Conservation (phyloP, 2,888 invertebrate genomes). For the Drosophila recens region DNA sequence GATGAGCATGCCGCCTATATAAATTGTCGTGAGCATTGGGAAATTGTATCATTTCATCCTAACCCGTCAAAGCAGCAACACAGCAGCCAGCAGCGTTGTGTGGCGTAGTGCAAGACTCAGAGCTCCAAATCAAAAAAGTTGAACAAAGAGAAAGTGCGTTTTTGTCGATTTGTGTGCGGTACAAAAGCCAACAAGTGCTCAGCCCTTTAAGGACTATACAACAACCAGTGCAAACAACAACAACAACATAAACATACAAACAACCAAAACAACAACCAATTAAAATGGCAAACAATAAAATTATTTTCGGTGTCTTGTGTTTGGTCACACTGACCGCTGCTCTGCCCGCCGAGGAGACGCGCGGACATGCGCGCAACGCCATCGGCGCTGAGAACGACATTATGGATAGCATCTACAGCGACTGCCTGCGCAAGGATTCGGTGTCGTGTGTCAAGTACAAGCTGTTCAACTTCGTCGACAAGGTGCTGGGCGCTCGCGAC, state of each 20-base stretch:
- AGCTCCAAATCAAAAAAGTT: conserved; percentile 33
- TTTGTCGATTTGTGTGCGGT: conserved; percentile 64
- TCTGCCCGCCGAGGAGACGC: conserved; percentile 90
- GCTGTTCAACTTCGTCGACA: conserved; percentile 94
- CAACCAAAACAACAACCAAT: conserved; percentile 28
- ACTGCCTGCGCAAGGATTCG: conserved; percentile 93
- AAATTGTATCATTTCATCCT: conserved; percentile 86
- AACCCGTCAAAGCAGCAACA: conserved; percentile 85
- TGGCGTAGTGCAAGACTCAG: conserved; percentile 63
- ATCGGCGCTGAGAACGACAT: conserved; percentile 90
- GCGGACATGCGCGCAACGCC: conserved; percentile 87
- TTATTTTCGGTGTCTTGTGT: conserved; percentile 86
- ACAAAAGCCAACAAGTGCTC: conserved; percentile 49
- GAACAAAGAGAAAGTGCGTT: conserved; percentile 76
- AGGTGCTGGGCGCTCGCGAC: conserved; percentile 92
- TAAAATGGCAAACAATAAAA: conserved; percentile 86
- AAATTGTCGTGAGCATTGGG: conserved; percentile 85
- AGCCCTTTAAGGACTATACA: conserved; percentile 68
- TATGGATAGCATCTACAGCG: conserved; percentile 91
- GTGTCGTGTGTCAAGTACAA: conserved; percentile 94
- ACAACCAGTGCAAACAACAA: conserved; percentile 37
- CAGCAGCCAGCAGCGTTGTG: conserved; percentile 77
- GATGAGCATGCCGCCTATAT: conserved; percentile 85
- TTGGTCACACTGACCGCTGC: conserved; percentile 88
- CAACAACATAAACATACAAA: conserved; percentile 29